These are phyloP conservation scores for Sebastes itinus DNA, from an alignment of 2,797 vertebrate genomes.

Conservation along the genomic window DNA sequence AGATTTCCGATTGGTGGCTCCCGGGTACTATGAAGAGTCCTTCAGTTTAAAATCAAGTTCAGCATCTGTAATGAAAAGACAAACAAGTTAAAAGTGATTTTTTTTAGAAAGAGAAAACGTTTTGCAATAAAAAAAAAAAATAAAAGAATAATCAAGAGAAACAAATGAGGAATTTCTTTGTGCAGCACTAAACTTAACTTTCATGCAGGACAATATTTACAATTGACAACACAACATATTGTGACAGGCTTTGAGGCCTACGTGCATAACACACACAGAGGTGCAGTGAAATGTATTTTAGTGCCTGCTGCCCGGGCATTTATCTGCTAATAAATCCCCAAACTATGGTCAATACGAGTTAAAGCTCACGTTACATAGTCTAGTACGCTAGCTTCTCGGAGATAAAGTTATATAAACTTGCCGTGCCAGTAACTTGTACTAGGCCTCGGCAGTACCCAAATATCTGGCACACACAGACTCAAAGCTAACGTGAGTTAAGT, in stretches of 20 bases:
- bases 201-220: background rate
- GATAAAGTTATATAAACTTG: constrained; percentile 6
- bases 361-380: background rate
- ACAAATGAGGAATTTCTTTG: background rate
- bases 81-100: background rate
- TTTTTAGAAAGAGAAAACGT: background rate
- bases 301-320: accelerated
- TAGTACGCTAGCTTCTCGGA: accelerated
- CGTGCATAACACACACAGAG: background rate
- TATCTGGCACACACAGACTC: background rate
- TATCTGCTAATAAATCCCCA: background rate
- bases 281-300: background rate
- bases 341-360: accelerated
- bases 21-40: constrained; percentile 80
- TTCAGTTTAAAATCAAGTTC: constrained; percentile 89
- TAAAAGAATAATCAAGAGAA: accelerated
- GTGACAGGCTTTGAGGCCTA: constrained; percentile 53
- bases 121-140: background rate
- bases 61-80: constrained; percentile 85
- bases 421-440: background rate
- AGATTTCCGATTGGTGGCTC: constrained; percentile 80
- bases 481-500: background rate
- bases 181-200: background rate
- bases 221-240: constrained; percentile 12
- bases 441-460: constrained; percentile 38